These are phyloP conservation scores for Strigamia maritima DNA, from an alignment of 2,888 invertebrate genomes.

Conservation along the genomic window DNA sequence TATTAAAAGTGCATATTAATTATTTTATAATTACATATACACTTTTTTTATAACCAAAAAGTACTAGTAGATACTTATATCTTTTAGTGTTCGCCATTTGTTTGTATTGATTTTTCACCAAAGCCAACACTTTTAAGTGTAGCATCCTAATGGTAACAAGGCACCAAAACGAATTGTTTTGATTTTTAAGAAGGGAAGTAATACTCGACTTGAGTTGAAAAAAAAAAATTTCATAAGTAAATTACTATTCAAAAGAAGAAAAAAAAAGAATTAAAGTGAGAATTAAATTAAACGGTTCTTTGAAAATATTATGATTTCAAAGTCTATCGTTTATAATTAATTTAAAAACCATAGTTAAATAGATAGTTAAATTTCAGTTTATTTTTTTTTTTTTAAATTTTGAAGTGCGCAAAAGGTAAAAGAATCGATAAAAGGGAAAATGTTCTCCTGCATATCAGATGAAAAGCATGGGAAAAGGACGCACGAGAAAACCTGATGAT, in stretches of 20 bases:
- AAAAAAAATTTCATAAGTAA: too few relatives aligned
- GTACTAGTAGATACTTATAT: not conserved
- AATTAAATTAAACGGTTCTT: too few relatives aligned
- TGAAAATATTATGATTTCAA: too few relatives aligned
- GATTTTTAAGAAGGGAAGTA: too few relatives aligned
- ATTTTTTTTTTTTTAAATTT: not conserved
- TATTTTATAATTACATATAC: too few relatives aligned
- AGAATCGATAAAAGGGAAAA: not conserved
- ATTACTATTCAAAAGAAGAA: too few relatives aligned
- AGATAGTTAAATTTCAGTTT: not conserved
- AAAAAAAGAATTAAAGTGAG: too few relatives aligned
- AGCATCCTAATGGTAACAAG: not conserved
- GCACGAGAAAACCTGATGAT: not conserved
- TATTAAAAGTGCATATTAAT: too few relatives aligned
- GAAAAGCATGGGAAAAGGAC: not conserved
- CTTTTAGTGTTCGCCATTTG: not conserved
- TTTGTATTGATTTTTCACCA: not conserved
- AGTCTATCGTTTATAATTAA: too few relatives aligned
- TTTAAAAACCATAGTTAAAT: too few relatives aligned
- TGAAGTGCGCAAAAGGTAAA: slow-evolving; percentile 15
- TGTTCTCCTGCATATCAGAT: not conserved
- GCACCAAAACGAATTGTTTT: not conserved
- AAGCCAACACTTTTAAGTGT: not conserved
- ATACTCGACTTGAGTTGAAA: too few relatives aligned
- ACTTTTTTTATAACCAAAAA: too few relatives aligned